Evolutionary conservation across 2,888 invertebrate genomes (phyloP).

Genomic region (Epirrhoe tristata): DNA sequence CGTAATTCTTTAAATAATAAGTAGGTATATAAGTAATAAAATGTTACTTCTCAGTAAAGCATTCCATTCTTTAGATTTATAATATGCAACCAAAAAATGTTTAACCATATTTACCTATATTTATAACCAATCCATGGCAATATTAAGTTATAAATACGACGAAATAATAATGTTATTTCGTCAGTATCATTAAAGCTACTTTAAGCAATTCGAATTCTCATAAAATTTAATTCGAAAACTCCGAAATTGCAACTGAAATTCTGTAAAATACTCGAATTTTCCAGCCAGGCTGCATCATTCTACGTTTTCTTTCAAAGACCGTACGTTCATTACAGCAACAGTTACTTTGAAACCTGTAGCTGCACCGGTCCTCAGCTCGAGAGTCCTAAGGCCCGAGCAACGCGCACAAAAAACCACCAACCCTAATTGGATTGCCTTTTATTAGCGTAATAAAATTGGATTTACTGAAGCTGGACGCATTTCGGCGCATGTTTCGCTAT

Average conservation of each 20-base stretch:
- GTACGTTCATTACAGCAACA: conserved; percentile 56
- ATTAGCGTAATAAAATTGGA: conserved; percentile 82
- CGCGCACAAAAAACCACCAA: conserved; percentile 69
- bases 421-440: conserved; percentile 83
- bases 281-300: conserved; percentile 1
- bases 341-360: conserved; percentile 65
- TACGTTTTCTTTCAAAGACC: conserved; percentile 23
- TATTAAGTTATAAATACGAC: no score
- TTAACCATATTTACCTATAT: no score
- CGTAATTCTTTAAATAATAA: no score
- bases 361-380: conserved; percentile 57
- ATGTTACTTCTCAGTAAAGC: no score
- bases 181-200: background rate
- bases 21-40: no score
- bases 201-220: conserved; percentile 1
- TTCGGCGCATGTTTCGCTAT: conserved; percentile 65
- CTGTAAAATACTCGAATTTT: conserved; percentile 16
- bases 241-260: background rate
- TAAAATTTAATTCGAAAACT: conserved; percentile 7
- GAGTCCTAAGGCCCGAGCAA: conserved; percentile 62
- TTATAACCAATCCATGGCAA: no score
- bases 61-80: no score
- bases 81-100: no score
- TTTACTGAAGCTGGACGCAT: conserved; percentile 69
- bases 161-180: no score